Conservation (phyloP, 2,888 invertebrate species). For the Meta bourneti region DNA sequence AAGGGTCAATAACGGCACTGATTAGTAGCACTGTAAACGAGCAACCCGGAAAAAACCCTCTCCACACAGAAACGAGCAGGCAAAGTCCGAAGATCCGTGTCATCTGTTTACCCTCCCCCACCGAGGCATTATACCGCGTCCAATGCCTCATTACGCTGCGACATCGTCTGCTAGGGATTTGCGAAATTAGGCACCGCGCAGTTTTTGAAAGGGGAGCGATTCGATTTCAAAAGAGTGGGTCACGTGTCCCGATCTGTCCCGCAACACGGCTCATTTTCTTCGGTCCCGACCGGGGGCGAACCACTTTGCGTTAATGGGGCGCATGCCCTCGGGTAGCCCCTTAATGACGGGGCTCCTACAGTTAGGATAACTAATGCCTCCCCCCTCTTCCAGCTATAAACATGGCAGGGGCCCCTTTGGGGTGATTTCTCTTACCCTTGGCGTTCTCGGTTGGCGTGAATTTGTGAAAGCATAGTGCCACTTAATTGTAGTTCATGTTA, state of each 20-base stretch:
- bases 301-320: constrained; percentile 70
- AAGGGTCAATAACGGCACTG: too few species aligned
- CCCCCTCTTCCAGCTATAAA: constrained; percentile 25
- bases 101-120: neutral
- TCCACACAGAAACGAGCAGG: too few species aligned
- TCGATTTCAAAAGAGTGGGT: constrained; percentile 52
- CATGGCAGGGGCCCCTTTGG: constrained; percentile 19
- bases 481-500: too few species aligned
- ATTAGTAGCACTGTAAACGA: too few species aligned
- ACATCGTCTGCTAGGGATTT: constrained; percentile 5
- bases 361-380: too few species aligned
- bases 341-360: constrained; percentile 39
- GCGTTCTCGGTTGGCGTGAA: too few species aligned
- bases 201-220: constrained; percentile 12
- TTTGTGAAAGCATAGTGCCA: too few species aligned
- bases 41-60: too few species aligned
- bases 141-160: constrained; percentile 22
- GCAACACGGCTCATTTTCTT: constrained; percentile 40
- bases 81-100: neutral
- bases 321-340: constrained; percentile 28
- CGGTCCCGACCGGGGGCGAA: constrained; percentile 1
- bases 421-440: neutral
- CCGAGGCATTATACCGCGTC: neutral
- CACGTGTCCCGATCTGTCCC: constrained; percentile 33
- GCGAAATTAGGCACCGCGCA: neutral